Base-by-base conservation (phyloP, 2,113 vertebrate species). In the Pungitius pungitius region DNA sequence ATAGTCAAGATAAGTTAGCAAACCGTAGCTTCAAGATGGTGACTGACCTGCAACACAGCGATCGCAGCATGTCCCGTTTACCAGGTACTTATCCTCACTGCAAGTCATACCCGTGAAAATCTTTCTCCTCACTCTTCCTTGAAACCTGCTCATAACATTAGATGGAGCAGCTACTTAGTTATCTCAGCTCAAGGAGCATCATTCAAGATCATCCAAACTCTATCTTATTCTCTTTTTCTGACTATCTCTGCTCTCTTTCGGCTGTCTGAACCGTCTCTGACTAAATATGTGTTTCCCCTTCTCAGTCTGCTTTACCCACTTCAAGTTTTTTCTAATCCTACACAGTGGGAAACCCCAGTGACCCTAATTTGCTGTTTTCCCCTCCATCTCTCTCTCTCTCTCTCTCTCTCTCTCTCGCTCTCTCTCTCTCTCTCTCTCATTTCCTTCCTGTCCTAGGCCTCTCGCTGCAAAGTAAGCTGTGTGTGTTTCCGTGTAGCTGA, bases 331-430 rank as follows among this genome's bases (percentile, higher is more conserved):
- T 86, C 69, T 79, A 49, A 80, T 87, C 89, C 89, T 82, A 87
- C 87, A 74, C 77, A 56, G 52, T 87, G 90, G 89, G 90, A 93
- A 92, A 75, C 84, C 91, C 87, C 86, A n/a, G 30, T 76, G 62
- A 77, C 76, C 85, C 75, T 80, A 60, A 43, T 87, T n/a, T 71
- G 52, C 67, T 67, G 66, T 79, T 71, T 77, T 40, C 54, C 77
- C 63, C 73, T 65, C 20, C 0, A 8, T 77, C 24, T 72, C 24
- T 55, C 24, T 55, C 52, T 55, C 75, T 65, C 17, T 0, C 9
- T 75, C 49, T 65, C 58, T 59, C 57, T 55, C 17, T 60, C 30
- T 37, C 67, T 60, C 60, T 18, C 9, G 52, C 14, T 69, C 47
- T 42, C 22, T 37, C 24, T 69, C 40, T 18, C 24, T 56, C 8